Evolutionary conservation across 2,113 vertebrate genomes (phyloP).

Genomic region (Austrofundulus limnaeus): DNA sequence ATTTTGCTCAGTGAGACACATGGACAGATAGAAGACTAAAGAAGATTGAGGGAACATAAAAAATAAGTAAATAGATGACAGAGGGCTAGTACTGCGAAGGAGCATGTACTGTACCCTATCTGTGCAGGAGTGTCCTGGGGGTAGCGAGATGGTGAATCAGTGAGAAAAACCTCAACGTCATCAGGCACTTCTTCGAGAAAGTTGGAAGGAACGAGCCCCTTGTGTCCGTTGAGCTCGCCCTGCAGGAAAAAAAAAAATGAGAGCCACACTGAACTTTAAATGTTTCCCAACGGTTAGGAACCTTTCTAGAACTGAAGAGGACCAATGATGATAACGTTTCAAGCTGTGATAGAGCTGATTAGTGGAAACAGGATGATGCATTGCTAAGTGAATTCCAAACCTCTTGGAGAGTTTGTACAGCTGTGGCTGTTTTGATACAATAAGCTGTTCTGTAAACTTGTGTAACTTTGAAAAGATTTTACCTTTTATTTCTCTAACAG

Average conservation of each 20-base stretch:
- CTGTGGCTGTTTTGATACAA: no score
- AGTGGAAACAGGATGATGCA: no score
- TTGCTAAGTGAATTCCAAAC: no score
- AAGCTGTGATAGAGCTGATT: no score
- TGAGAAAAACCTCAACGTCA: constrained; percentile 95
- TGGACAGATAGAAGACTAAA: constrained; percentile 70
- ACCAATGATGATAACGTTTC: background rate
- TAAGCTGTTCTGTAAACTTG: no score
- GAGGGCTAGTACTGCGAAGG: constrained; percentile 82
- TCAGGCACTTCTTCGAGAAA: constrained; percentile 99
- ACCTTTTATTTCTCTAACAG: no score
- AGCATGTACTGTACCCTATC: constrained; percentile 92
- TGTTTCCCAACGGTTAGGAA: background rate
- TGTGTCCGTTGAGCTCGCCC: constrained; percentile 98
- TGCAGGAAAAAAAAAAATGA: constrained; percentile 65
- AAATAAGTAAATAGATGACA: constrained; percentile 71
- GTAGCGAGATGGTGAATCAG: constrained; percentile 85
- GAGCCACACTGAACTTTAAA: background rate
- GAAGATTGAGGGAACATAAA: constrained; percentile 68
- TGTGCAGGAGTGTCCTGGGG: constrained; percentile 82
- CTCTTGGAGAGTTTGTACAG: no score
- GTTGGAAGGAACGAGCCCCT: constrained; percentile 97
- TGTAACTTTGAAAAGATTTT: no score
- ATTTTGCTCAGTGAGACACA: constrained; percentile 60
- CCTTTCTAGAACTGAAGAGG: background rate